Base-by-base conservation (phyloP, 2,113 vertebrate species). In the Himantopus leucocephalus region DNA sequence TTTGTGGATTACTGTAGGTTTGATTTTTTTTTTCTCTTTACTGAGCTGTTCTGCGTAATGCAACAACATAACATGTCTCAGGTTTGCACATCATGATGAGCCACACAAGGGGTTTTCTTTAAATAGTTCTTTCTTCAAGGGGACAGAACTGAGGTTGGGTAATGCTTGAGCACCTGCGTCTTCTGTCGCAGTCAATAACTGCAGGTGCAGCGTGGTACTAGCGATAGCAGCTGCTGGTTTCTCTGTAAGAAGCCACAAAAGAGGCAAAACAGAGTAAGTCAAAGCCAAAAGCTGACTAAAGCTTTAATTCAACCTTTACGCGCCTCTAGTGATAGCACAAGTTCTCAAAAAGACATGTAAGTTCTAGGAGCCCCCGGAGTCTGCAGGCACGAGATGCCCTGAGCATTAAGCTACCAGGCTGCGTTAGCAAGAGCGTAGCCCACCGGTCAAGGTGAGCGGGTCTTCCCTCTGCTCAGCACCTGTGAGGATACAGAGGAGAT, bases 91-190 rank as follows among this genome's bases (percentile, higher is more conserved):
- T 52, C 68, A 48, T 27, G 13, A 85, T 59, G 59, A 97, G 50
- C 27, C 2, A 5, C 37, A 55, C 34, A 47, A 70, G 16, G 30
- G 2, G 7, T 10, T 91, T 91, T 74, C 34, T 94, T 90, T 81
- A 89, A 93, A 79, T 19, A 67, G 27, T 9, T 91, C 45, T 93
- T 84, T 29, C 32, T 86, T 96, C 62, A 58, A 68, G 18, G n/a
- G n/a, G 29, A 47, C 18, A 92, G 97, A 94, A 79, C 5, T 32
- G 18, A 72, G 53, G 37, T 8, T 74, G 47, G 8, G 23, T 34
- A 85, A 88, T 70, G 48, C 26, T 50, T 56, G 24, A 60, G 29
- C 15, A 52, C 4, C 14, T 81, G 6, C 62, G 71, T 4, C 9
- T 85, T 86, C 41, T 53, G 58, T 20, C 27, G 48, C 8, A 78